Evolutionary conservation across 2,888 invertebrate species (phyloP), one percentile per base, ranked within the genome.

Genomic region (Mactromeris polynyma): DNA sequence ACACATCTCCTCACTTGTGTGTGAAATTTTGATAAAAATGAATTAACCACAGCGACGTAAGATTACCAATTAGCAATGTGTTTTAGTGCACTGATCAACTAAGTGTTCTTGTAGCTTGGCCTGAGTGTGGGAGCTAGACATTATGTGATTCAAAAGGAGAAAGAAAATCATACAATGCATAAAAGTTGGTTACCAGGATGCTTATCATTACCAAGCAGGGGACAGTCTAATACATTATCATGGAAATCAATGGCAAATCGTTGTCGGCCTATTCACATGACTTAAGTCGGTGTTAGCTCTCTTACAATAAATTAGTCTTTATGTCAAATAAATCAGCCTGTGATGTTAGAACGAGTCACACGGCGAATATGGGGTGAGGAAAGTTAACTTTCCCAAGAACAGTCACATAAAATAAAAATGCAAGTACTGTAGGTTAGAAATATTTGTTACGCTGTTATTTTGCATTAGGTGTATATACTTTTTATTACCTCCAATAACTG

Each of bases 141-240:
- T 73, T 33, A 36, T 73, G 73, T 17, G 31, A 73, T 36, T 73
- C 73, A 73, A 73, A 73, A 36, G 11, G 17, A 73, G 73, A 73
- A 73, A 73, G 36, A 33, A 73, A 73, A 73, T 73, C 73, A 6
- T 19, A 73, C 73, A 73, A 73, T 73, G 73, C 31, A 73, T 73
- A 73, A 73, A 73, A 33, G 33, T 33, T 33, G 33, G 91, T 91
- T 88, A 88, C 91, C 85, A 83, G 91, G 91, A 86, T 88, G 91
- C 91, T 91, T 91, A 92, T 92, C 92, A 64, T 46, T 3, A 31
- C 89, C 33, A 83, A 86, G 90, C 90, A 92, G 90, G 90, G 89
- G 89, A 88, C 85, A 82, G 89, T 81, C 82, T 92, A 92, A 90
- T 92, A 90, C 87, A 85, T 90, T 87, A 86, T 86, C 89, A 54